Evolutionary conservation across 2,113 vertebrate genomes (phyloP).

Genomic region (Ancistrus triradiatus): DNA sequence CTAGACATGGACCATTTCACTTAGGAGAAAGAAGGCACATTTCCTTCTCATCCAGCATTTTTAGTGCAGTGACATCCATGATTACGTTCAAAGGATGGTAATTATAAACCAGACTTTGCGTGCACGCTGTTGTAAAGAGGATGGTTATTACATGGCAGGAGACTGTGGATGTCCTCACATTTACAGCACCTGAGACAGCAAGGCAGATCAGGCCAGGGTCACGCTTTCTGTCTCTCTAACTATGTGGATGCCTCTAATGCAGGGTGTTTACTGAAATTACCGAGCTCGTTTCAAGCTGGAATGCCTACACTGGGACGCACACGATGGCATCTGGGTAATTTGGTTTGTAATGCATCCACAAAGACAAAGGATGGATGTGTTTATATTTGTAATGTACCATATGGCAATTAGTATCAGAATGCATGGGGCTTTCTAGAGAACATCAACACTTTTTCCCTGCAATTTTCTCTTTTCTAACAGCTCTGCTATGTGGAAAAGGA

Average conservation of each 20-base stretch:
- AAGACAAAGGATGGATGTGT: not conserved
- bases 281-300: not conserved
- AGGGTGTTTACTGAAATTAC: conserved; percentile 13
- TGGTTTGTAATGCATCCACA: not conserved
- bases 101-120: not conserved
- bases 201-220: not conserved
- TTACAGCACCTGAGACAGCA: not conserved
- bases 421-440: not conserved
- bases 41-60: not conserved
- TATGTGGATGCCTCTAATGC: conserved; percentile 27
- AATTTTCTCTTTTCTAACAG: not conserved
- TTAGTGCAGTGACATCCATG: conserved; percentile 6
- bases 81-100: not conserved
- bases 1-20: not conserved
- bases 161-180: not conserved
- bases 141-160: conserved; percentile 10
- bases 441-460: not conserved
- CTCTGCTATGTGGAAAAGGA: not conserved
- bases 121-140: conserved; percentile 9
- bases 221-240: not conserved
- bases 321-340: not conserved
- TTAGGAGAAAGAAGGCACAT: conserved; percentile 1
- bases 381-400: not conserved
- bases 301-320: not conserved
- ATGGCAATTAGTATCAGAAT: conserved; percentile 1